Evolutionary conservation across 2,888 invertebrate species (phyloP).

Genomic region (Erynnis tages): DNA sequence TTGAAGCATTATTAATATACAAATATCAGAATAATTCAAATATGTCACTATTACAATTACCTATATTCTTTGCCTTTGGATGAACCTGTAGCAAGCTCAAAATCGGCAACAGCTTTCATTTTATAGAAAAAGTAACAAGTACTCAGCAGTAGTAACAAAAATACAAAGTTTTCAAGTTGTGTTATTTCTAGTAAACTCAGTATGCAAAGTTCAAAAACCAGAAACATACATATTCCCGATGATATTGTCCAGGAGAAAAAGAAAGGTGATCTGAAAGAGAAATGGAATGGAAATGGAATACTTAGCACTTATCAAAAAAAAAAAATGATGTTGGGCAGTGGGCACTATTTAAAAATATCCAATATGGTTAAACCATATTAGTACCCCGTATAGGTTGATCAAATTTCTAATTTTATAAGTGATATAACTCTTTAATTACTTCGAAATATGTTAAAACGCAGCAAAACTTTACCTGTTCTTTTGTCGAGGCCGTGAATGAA

Average conservation of each 20-base stretch:
- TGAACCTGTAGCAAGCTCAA: constrained; percentile 64
- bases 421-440: too few relatives aligned
- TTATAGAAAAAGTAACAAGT: constrained; percentile 69
- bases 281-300: too few relatives aligned
- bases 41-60: constrained; percentile 43
- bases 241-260: constrained; percentile 88
- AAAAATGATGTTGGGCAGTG: too few relatives aligned
- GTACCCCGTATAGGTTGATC: too few relatives aligned
- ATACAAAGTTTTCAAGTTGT: constrained; percentile 66
- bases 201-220: constrained; percentile 87
- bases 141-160: constrained; percentile 56
- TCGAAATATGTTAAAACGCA: too few relatives aligned
- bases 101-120: constrained; percentile 68
- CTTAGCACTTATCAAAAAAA: too few relatives aligned
- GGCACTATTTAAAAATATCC: too few relatives aligned
- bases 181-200: constrained; percentile 86
- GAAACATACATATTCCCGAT: constrained; percentile 83
- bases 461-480: constrained; percentile 70
- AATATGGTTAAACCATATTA: too few relatives aligned
- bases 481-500: constrained; percentile 65
- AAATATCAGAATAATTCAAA: too few relatives aligned
- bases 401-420: too few relatives aligned
- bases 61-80: constrained; percentile 74
- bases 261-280: constrained; percentile 85
- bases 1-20: too few relatives aligned